Evolutionary conservation across 2,797 vertebrate species (phyloP), one percentile per base, ranked within the genome.

Genomic region (Sciurus carolinensis): DNA sequence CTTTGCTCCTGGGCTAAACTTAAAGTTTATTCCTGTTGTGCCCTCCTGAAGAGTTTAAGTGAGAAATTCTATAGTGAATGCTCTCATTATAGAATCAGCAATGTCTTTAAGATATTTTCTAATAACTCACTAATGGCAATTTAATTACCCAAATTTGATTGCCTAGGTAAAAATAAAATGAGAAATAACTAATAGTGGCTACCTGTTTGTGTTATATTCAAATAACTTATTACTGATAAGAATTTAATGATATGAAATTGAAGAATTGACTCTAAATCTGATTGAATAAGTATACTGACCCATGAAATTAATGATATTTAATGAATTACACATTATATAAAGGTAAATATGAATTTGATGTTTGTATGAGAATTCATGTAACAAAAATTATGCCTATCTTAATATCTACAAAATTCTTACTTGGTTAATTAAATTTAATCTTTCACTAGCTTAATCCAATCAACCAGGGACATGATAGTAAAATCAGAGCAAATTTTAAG

Each of bases 371-470:
- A 88, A 93, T 97, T 97, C 30, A 94, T 69, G 44, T 80, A 85
- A 87, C 86, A 98, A 98, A 97, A 98, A 94, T 94, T 92, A 90
- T 95, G 94, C 80, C 90, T 97, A 84, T 91, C 97, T 98, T 97
- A 98, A 95, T 96, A 89, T 1, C 13, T 26, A 96, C 82, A 28
- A 94, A 97, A 97, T 97, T 97, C 93, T 97, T 98, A 96, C 95
- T 98, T 96, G 72, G 71, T 22, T 97, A 98, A 97, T 95, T 98
- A 50, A 97, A 96, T 96, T 98, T 97, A 95, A 95, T 97, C 93
- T 97, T 98, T 71, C 97, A 14, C 87, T 94, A 90, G 71, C 73
- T 98, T 97, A 98, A 96, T 97, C 98, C 97, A 98, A 96, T 95
- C 18, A 96, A 54, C 77, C 30, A 93, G 52, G 86, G 44, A 72